Evolutionary conservation across 2,113 vertebrate genomes (phyloP).

Genomic region (Lagopus muta): DNA sequence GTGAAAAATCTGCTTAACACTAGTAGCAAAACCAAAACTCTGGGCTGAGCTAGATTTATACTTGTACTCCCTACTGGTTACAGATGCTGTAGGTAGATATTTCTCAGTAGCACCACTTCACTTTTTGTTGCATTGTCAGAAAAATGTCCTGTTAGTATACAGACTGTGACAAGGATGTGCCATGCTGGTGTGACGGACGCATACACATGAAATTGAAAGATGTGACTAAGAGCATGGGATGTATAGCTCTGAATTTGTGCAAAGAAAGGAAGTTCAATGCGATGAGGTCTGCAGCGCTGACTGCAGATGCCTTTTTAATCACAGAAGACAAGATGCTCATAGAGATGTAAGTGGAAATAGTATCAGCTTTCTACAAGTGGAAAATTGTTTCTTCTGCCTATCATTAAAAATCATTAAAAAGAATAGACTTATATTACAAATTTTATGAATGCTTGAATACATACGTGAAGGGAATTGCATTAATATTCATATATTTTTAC

Average conservation of each 20-base stretch:
- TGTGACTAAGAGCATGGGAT: not conserved
- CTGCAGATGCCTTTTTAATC: not conserved
- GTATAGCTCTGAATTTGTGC: not conserved
- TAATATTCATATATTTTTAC: not conserved
- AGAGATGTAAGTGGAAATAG: not conserved
- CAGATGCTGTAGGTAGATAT: not conserved
- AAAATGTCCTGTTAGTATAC: not conserved
- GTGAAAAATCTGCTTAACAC: not conserved
- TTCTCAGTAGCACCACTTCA: not conserved
- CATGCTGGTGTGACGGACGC: fast-evolving
- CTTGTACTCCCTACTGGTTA: not conserved
- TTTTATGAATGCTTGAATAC: not conserved
- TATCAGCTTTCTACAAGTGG: not conserved
- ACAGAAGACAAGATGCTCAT: not conserved
- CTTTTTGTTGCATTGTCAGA: not conserved
- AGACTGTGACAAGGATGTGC: not conserved
- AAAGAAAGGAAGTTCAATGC: not conserved
- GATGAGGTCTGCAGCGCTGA: not conserved
- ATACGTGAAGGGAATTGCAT: not conserved
- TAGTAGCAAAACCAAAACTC: not conserved
- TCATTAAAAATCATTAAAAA: not conserved
- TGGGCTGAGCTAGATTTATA: not conserved
- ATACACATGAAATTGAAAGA: fast-evolving
- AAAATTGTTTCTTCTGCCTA: not conserved
- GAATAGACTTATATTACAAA: not conserved